Percentiles rank a stretch among this genome's conserved stretches.
Evolutionary conservation across 2,888 invertebrate species (phyloP).

Genomic region (Sclerodermus sp.): DNA sequence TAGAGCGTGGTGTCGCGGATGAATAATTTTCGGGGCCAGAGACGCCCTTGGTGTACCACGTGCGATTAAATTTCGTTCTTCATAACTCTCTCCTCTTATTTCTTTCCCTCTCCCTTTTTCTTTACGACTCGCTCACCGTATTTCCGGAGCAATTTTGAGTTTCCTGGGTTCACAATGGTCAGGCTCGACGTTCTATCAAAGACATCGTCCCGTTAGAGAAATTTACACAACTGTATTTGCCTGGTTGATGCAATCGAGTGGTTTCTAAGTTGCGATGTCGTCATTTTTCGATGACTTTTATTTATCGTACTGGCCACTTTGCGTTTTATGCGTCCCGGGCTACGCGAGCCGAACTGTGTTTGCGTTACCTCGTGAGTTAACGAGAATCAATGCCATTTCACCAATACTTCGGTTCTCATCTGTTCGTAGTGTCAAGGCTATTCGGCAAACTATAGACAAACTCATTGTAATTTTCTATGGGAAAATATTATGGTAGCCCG

Average conservation of each 20-base stretch:
- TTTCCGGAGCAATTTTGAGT: conserved; percentile 26
- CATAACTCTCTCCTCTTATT: not conserved
- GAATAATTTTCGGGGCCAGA: not conserved
- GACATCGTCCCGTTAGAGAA: not conserved
- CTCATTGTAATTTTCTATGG: too few relatives aligned
- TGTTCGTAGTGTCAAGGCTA: too few relatives aligned
- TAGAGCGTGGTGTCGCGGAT: conserved; percentile 10
- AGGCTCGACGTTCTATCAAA: too few relatives aligned
- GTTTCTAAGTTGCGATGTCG: not conserved
- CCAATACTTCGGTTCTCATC: too few relatives aligned
- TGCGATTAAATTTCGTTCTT: not conserved
- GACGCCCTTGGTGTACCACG: not conserved
- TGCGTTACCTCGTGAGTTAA: too few relatives aligned
- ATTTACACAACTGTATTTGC: not conserved
- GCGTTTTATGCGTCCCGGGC: too few relatives aligned
- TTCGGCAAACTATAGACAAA: too few relatives aligned
- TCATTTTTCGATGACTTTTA: not conserved
- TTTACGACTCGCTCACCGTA: conserved; percentile 21
- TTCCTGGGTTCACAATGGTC: conserved; percentile 13
- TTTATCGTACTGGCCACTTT: too few relatives aligned
- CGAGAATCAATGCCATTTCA: too few relatives aligned
- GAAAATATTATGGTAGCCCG: too few relatives aligned
- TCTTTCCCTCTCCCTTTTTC: not conserved
- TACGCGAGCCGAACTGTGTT: too few relatives aligned
- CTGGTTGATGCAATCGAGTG: not conserved